phyloP scores from a whole-genome alignment of 2,113 vertebrate genomes.

The Sigmodon hispidus region DNA sequence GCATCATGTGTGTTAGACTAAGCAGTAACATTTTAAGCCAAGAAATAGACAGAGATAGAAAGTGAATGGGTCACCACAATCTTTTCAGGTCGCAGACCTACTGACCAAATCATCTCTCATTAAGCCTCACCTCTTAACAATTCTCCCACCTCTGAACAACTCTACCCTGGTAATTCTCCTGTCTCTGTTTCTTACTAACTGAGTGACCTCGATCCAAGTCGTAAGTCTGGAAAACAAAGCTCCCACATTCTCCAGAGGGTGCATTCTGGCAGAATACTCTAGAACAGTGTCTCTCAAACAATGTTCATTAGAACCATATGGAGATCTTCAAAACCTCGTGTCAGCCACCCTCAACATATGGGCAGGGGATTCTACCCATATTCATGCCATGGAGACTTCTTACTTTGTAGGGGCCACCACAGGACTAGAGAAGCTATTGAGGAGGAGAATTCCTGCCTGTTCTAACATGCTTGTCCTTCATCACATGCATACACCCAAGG shows the following conservation, averaged over 20 bases:
- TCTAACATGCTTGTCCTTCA: not conserved
- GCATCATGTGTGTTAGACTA: not conserved
- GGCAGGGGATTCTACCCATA: not conserved
- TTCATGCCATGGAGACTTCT: not conserved
- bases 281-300: not conserved
- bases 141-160: not conserved
- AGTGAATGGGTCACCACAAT: not conserved
- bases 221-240: not conserved
- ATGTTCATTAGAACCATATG: constrained; percentile 19
- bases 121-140: not conserved
- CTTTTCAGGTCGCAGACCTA: too few species aligned
- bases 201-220: not conserved
- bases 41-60: not conserved
- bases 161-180: not conserved
- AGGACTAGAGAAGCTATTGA: not conserved
- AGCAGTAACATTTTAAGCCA: not conserved
- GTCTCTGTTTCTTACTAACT: not conserved
- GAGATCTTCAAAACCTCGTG: not conserved
- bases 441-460: too few species aligned
- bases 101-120: not conserved
- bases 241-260: not conserved
- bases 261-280: not conserved
- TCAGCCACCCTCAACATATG: not conserved
- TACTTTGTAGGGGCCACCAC: not conserved
- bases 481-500: not conserved